These are phyloP conservation scores for Mystacides longicornis DNA, from an alignment of 2,888 invertebrate species.

Conservation along the genomic window DNA sequence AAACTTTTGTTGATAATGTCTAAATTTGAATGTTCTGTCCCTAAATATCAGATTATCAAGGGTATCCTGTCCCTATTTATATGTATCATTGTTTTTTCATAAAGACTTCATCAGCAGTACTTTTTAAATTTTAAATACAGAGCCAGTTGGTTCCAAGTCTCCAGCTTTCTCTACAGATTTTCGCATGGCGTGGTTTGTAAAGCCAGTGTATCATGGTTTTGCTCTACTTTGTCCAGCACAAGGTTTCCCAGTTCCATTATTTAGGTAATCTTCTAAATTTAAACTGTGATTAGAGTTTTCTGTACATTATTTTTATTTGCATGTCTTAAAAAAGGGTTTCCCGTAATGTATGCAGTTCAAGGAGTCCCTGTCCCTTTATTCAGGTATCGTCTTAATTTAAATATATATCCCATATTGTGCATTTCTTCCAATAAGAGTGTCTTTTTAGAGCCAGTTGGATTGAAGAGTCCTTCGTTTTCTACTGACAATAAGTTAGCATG, in stretches of 20 bases:
- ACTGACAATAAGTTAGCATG: conserved; percentile 33
- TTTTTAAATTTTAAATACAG: conserved; percentile 28
- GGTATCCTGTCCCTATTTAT: conserved; percentile 62
- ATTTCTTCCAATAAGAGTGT: conserved; percentile 8
- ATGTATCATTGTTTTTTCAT: conserved; percentile 35
- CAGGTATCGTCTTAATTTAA: too few relatives aligned
- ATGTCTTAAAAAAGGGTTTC: conserved; percentile 34
- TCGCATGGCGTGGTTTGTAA: conserved; percentile 37
- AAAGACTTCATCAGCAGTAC: neutral
- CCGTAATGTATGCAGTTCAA: conserved; percentile 62
- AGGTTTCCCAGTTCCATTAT: conserved; percentile 62
- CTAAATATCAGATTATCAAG: too few relatives aligned
- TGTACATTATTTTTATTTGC: conserved; percentile 38
- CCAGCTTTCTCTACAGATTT: conserved; percentile 41
- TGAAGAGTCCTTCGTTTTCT: conserved; percentile 37
- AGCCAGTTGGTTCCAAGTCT: conserved; percentile 42
- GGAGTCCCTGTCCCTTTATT: too few relatives aligned
- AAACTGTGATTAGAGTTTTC: conserved; percentile 29
- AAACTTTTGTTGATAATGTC: too few relatives aligned
- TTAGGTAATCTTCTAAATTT: conserved; percentile 50
- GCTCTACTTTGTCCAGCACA: conserved; percentile 62
- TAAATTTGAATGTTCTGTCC: too few relatives aligned
- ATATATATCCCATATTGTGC: too few relatives aligned
- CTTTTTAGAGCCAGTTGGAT: conserved; percentile 37
- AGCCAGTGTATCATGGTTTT: conserved; percentile 34